Evolutionary conservation across 2,888 invertebrate genomes (phyloP).

Genomic region (Eilema caniola): DNA sequence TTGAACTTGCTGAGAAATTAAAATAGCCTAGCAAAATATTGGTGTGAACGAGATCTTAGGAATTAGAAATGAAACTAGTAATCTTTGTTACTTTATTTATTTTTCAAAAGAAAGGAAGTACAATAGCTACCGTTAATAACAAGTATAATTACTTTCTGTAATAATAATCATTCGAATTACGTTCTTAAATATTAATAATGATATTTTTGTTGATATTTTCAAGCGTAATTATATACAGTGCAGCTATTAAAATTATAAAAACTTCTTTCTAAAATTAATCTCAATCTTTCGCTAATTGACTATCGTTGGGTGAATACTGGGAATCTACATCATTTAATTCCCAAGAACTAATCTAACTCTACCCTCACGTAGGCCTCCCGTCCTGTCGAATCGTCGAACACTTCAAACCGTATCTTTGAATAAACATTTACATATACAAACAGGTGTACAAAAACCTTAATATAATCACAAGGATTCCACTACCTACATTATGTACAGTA

Average conservation of each 20-base stretch:
- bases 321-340: constrained; percentile 63
- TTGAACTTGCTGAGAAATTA: neutral
- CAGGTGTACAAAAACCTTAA: constrained; percentile 82
- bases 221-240: constrained; percentile 74
- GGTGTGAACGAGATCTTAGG: neutral
- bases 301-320: constrained; percentile 86
- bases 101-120: constrained; percentile 75
- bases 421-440: constrained; percentile 85
- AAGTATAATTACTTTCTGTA: constrained; percentile 73
- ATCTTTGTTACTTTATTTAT: constrained; percentile 65
- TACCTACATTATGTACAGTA: constrained; percentile 80
- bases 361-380: constrained; percentile 73
- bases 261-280: constrained; percentile 80
- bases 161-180: constrained; percentile 64
- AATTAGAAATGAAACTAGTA: constrained; percentile 28
- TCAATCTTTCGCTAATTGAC: constrained; percentile 85
- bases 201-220: constrained; percentile 58
- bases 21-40: neutral
- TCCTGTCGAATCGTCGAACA: constrained; percentile 64
- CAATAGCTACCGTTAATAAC: constrained; percentile 77
- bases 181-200: constrained; percentile 61
- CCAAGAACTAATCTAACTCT: constrained; percentile 78
- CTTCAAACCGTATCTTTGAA: constrained; percentile 74
- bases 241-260: constrained; percentile 69
- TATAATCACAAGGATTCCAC: constrained; percentile 73